Conservation (phyloP, 2,113 vertebrate genomes). For the Procavia capensis region DNA sequence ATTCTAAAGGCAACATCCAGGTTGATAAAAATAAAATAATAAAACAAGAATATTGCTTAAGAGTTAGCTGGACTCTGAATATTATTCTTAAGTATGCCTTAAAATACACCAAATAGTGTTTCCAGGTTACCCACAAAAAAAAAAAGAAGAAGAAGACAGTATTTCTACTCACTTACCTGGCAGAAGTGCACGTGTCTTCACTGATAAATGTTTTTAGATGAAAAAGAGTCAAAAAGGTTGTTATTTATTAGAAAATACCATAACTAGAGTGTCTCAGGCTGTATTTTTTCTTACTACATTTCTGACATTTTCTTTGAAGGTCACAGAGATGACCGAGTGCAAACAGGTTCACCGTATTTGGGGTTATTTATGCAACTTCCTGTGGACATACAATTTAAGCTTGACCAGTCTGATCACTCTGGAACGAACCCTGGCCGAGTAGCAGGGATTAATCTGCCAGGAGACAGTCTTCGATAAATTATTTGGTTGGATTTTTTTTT, state of each 20-base stretch:
- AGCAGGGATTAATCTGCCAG: conserved; percentile 69
- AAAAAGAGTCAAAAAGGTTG: conserved; percentile 69
- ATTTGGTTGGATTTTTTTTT: conserved; percentile 57
- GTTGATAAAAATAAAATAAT: neutral
- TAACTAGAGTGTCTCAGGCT: conserved; percentile 65
- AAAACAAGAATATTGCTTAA: conserved; percentile 18
- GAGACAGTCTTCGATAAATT: conserved; percentile 70
- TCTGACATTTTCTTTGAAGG: conserved; percentile 71
- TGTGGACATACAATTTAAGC: conserved; percentile 69
- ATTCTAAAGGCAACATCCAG: neutral
- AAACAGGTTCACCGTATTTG: conserved; percentile 60
- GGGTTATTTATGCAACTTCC: conserved; percentile 69
- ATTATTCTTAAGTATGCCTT: neutral
- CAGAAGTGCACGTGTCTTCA: conserved; percentile 64
- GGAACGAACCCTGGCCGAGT: conserved; percentile 63
- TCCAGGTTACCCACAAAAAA: conserved; percentile 31
- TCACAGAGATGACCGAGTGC: conserved; percentile 51
- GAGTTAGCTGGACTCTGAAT: neutral
- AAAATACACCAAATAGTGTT: conserved; percentile 45
- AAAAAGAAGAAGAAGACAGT: neutral
- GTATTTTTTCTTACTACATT: conserved; percentile 74
- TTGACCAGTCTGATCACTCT: conserved; percentile 63
- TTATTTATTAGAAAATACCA: conserved; percentile 79
- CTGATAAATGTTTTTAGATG: conserved; percentile 78
- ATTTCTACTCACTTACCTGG: conserved; percentile 60